These are phyloP conservation scores for Halichondria panicea DNA, from an alignment of 37 sponge, comb jelly and placozoan species.

Conservation along the genomic window DNA sequence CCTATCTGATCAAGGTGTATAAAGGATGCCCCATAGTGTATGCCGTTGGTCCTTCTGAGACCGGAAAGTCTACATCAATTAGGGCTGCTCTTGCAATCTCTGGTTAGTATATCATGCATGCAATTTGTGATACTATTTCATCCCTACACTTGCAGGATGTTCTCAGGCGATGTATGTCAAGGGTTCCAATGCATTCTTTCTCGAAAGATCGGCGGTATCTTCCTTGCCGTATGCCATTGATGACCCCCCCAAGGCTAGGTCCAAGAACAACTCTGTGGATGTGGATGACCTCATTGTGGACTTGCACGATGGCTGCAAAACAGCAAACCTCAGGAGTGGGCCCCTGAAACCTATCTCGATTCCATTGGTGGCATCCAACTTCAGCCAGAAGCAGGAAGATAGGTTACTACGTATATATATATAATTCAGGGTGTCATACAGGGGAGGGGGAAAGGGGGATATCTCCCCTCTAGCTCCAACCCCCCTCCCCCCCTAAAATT, in stretches of 20 bases:
- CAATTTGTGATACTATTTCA: background rate
- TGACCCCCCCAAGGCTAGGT: slow-evolving; percentile 3
- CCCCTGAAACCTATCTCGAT: background rate
- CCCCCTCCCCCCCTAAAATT: background rate
- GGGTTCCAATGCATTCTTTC: background rate
- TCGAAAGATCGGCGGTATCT: background rate
- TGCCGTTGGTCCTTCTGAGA: slow-evolving; percentile 2
- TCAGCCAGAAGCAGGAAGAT: background rate
- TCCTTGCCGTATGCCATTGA: slow-evolving; percentile 13
- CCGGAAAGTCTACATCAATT: slow-evolving; percentile 19
- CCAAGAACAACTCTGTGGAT: background rate
- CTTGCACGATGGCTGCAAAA: background rate
- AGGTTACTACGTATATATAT: slow-evolving; percentile 3
- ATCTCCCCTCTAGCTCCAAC: too few relatives aligned
- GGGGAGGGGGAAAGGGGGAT: too few relatives aligned
- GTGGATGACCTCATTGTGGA: slow-evolving; percentile 14
- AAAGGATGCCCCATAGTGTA: background rate
- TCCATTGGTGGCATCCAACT: slow-evolving; percentile 10
- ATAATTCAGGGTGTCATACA: too few relatives aligned
- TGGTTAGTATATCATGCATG: background rate
- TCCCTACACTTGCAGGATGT: background rate
- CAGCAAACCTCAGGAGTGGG: slow-evolving; percentile 10
- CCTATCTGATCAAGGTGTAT: background rate
- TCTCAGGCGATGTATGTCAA: background rate
- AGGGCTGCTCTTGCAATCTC: background rate